Evolutionary conservation across 1,140 invertebrate genomes (phyloP).

Genomic region (Eumaeus atala): DNA sequence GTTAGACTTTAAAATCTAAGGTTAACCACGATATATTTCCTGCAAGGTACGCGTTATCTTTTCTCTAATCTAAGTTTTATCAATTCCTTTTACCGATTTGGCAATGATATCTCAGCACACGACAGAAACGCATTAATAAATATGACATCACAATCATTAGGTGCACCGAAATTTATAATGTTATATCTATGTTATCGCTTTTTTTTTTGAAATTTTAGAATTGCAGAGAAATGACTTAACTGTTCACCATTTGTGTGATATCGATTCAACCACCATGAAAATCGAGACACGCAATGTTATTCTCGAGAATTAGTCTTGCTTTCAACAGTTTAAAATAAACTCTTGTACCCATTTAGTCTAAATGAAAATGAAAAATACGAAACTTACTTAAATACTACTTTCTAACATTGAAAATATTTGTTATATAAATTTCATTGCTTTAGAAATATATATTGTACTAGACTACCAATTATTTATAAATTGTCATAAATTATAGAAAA

Average conservation of each 20-base stretch:
- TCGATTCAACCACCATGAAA: conserved; percentile 5
- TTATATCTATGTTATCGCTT: background rate
- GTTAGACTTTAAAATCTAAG: too few species aligned
- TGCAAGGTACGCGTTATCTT: conserved; percentile 2
- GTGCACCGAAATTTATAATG: background rate
- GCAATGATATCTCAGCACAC: background rate
- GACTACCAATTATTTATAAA: too few species aligned
- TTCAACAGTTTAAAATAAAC: background rate
- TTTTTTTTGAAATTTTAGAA: too few species aligned
- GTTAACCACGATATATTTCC: background rate
- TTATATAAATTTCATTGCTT: too few species aligned
- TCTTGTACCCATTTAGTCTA: background rate
- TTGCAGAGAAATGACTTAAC: too few species aligned
- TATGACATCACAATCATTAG: conserved; percentile 1
- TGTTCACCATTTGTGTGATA: background rate
- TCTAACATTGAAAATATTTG: too few species aligned
- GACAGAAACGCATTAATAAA: background rate
- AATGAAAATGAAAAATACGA: too few species aligned
- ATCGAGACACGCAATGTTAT: background rate
- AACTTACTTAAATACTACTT: too few species aligned
- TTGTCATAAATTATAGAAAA: too few species aligned
- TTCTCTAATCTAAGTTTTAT: conserved; percentile 1
- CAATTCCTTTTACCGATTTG: conserved; percentile 3
- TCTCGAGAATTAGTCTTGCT: conserved; percentile 7
- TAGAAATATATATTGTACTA: too few species aligned